phyloP scores from a whole-genome alignment of 2,797 vertebrate genomes.

The Typhlichthys eigenmanni region DNA sequence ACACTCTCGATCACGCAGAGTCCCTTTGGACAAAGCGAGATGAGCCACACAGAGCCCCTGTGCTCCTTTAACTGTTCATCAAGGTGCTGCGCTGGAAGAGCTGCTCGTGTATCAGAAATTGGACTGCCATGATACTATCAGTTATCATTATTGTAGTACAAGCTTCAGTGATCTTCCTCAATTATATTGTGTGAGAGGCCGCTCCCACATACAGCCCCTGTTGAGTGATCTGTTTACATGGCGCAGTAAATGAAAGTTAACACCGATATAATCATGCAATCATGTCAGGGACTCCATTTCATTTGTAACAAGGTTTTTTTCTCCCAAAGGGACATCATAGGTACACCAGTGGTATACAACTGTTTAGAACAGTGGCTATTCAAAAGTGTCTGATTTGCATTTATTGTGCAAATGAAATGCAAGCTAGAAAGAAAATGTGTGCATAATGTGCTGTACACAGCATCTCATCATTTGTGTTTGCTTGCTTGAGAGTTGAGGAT shows the following conservation, averaged over 20 bases:
- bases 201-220: constrained; percentile 10
- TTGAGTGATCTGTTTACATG: constrained; percentile 40
- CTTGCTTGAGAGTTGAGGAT: background rate
- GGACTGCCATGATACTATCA: constrained; percentile 33
- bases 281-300: constrained; percentile 18
- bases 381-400: constrained; percentile 1
- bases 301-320: constrained; percentile 26
- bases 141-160: constrained; percentile 49
- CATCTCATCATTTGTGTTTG: no score
- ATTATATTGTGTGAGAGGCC: constrained; percentile 28
- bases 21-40: constrained; percentile 36
- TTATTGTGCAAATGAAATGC: constrained; percentile 3
- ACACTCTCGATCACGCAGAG: constrained; percentile 32
- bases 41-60: background rate
- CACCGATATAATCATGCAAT: constrained; percentile 37
- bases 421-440: background rate
- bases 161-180: constrained; percentile 38
- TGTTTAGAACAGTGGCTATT: constrained; percentile 2
- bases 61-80: constrained; percentile 38
- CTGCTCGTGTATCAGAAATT: constrained; percentile 34
- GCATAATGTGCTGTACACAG: background rate
- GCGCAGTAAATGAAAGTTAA: constrained; percentile 31
- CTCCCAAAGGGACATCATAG: background rate
- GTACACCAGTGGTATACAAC: background rate
- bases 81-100: constrained; percentile 24